Evolutionary conservation across 2,888 invertebrate genomes (phyloP), one percentile per base, ranked within the genome.

Genomic region (Conistra vaccinii): DNA sequence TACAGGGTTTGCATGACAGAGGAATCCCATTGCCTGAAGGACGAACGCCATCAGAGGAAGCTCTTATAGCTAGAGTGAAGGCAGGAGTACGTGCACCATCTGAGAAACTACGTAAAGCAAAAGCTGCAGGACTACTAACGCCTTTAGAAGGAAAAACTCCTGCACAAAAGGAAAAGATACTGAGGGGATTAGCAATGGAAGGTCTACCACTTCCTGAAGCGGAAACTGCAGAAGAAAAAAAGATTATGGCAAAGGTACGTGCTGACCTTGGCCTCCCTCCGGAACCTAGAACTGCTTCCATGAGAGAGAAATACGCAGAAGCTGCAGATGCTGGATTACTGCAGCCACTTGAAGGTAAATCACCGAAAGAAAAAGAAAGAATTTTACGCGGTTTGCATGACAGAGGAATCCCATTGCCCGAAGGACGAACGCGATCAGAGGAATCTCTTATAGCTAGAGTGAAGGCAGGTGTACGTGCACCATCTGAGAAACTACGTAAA

Each of bases 21-120:
- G 75, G 76, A 12, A 75, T 75, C 2, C 39, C 75, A 7, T 39
- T 75, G 20, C 76, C 73, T 9, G 73, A 62, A 7, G 42, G 62
- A 62, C 39, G 69, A 3, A 62, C 69, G 0, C 0, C 3, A 20
- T 69, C 69, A 0, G 69, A 69, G 2, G 2, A 17, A 42, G 17
- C 17, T 29, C 29, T 69, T 1, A 29, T 69, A 29, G n/a, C 63
- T 2, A 63, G 1, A n/a, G 42, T 69, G 0, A 69, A 45, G 7
- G 20, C 45, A 2, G 67, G 45, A 14, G 9, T 2, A 32, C 45
- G 14, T 32, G 14, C 58, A 5, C 51, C 48, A 23, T 35, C 70
- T 69, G 70, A 29, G 1, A 71, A 1, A 39, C 0, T 71, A 2
- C 51, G 39, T 12, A 29, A 0, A 69, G 70, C 39, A 12, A 23